These are phyloP conservation scores for Chelmon rostratus DNA, from an alignment of 2,797 vertebrate genomes.

Conservation along the genomic window DNA sequence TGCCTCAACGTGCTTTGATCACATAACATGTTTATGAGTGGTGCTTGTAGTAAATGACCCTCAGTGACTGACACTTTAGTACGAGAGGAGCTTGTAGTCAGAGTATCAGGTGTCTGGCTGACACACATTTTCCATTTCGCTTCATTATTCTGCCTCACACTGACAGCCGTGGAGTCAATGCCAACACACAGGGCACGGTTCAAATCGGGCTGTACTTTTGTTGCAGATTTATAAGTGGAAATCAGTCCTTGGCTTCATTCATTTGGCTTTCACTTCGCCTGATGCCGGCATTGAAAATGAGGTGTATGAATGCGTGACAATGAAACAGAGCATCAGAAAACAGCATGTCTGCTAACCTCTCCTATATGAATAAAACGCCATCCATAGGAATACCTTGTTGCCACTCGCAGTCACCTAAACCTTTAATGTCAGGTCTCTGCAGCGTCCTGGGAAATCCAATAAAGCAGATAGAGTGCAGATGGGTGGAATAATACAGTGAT, in stretches of 20 bases:
- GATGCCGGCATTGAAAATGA: background rate
- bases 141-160: conserved; percentile 35
- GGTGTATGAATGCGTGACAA: conserved; percentile 4
- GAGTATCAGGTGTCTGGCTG: conserved; percentile 53
- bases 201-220: conserved; percentile 1
- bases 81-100: conserved; percentile 19
- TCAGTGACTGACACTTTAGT: conserved; percentile 24
- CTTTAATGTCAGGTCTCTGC: conserved; percentile 38
- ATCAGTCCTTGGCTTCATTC: background rate
- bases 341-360: conserved; percentile 34
- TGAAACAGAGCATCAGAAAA: conserved; percentile 18
- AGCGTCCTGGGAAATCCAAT: conserved; percentile 46
- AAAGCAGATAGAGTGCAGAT: conserved; percentile 49
- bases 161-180: conserved; percentile 18
- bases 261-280: background rate
- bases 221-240: conserved; percentile 14
- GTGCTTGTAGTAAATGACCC: conserved; percentile 31
- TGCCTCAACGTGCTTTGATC: conserved; percentile 10
- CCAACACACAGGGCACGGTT: conserved; percentile 5
- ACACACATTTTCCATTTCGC: conserved; percentile 25
- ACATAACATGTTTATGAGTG: conserved; percentile 17
- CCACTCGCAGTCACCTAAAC: conserved; percentile 25
- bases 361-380: conserved; percentile 35
- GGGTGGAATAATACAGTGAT: conserved; percentile 62
- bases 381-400: conserved; percentile 15